A percentile compares a stretch with the other conserved stretches of the same genome.
These are phyloP conservation scores for Cynopterus sphinx DNA, from an alignment of 2,797 vertebrate species.

Conservation along the genomic window DNA sequence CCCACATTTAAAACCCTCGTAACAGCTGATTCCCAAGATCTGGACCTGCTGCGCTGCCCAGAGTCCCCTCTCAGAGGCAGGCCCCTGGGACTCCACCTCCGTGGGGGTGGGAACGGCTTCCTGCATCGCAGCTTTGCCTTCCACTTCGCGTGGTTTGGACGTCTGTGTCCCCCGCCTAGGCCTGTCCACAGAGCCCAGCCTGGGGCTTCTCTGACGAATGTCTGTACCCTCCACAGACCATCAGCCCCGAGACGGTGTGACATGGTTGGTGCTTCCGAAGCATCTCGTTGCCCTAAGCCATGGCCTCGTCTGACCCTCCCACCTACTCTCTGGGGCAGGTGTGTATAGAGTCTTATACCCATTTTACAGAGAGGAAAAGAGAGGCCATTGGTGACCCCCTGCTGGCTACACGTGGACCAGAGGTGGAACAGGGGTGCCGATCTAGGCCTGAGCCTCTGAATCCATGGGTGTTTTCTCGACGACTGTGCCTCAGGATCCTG, in stretches of 20 bases:
- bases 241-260: rapidly evolving
- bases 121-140: not conserved
- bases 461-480: not conserved
- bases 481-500: rapidly evolving
- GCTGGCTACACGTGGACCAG: rapidly evolving
- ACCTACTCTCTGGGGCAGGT: not conserved
- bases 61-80: no score
- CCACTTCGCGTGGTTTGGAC: rapidly evolving
- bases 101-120: rapidly evolving
- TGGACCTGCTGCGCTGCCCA: rapidly evolving
- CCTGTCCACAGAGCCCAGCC: not conserved
- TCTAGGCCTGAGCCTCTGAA: not conserved
- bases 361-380: not conserved
- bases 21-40: not conserved
- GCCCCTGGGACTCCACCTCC: not conserved
- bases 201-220: rapidly evolving
- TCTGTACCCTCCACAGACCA: not conserved
- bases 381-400: not conserved
- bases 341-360: not conserved
- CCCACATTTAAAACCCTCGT: not conserved
- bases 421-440: not conserved
- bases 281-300: not conserved
- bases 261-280: not conserved
- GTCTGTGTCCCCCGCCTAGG: not conserved
- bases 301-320: not conserved